Evolutionary conservation across 2,113 vertebrate species (phyloP), one percentile per base, ranked within the genome.

Genomic region (Pelusios castaneus): DNA sequence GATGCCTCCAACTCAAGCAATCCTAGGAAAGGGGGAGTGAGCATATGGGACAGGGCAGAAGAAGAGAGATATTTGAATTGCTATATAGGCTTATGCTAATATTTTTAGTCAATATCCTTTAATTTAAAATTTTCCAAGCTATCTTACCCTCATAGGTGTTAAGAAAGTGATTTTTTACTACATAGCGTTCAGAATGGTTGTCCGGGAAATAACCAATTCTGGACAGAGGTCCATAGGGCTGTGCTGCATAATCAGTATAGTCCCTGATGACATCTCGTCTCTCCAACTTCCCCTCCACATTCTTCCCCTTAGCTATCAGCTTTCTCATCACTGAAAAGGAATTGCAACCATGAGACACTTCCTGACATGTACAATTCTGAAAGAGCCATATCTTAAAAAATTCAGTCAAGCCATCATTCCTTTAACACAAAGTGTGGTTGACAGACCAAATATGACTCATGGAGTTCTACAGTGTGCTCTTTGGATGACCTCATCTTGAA

Each of bases 271-370:
- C 95, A 88, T 98, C 97, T 80, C 94, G 95, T 73, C 93, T 98
- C 77, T 98, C 91, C 81, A 98, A 85, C 91, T 98, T 99, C 78
- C 97, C 98, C 93, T 98, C 98, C 47, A 98, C 79, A 78, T 98
- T 98, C 88, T 96, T 98, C 21, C 97, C 94, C 87, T 98, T 98
- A 38, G 93, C 96, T 75, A 97, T 92, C 89, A 99, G 89, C 92
- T 99, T 99, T 95, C 99, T 98, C 89, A 99, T 95, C 31, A 96
- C 99, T 99, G 95, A 77, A 93, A 93, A 51, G n/a, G 31, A 97
- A 86, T 95, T 9, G 83, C 2, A 80, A 77, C 73, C 45, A 51
- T 88, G 67, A 97, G 67, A 86, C 3, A 0, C 34, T 91, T 75
- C 84, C 91, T 91, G 70, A 90, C 52, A 93, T 47, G 87, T 86